Evolutionary conservation across 1,140 invertebrate genomes (phyloP).

Genomic region (Zaprionus ornatus): DNA sequence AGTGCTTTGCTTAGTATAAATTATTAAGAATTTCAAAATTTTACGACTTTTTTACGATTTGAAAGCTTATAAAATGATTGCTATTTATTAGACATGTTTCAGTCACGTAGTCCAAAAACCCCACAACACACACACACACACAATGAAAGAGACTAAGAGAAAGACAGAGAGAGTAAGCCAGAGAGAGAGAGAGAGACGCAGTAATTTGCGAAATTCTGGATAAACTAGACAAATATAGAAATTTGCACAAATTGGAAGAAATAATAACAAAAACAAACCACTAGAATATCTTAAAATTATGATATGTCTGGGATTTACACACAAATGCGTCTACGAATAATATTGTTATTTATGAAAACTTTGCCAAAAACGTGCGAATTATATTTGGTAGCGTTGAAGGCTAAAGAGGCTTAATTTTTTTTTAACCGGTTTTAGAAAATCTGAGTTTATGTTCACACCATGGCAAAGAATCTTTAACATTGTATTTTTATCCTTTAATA

Average conservation of each 20-base stretch:
- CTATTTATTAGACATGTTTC: constrained; percentile 50
- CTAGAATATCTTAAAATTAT: not conserved
- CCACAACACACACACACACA: constrained; percentile 28
- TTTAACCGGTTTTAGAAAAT: constrained; percentile 24
- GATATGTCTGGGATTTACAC: not conserved
- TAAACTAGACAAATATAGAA: constrained; percentile 31
- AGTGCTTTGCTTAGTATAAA: constrained; percentile 8
- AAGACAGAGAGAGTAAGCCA: not conserved
- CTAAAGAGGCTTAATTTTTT: not conserved
- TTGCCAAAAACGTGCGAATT: not conserved
- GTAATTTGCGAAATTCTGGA: constrained; percentile 37
- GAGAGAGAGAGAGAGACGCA: constrained; percentile 11
- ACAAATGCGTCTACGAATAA: not conserved
- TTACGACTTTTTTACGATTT: constrained; percentile 69
- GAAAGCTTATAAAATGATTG: constrained; percentile 54
- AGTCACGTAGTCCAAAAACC: constrained; percentile 74
- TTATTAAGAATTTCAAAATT: constrained; percentile 36
- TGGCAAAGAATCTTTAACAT: not conserved
- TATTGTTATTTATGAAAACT: not conserved
- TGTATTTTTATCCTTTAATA: not conserved
- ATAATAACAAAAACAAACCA: constrained; percentile 10
- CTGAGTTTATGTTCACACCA: not conserved
- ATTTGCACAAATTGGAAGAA: constrained; percentile 12
- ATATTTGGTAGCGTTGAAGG: not conserved
- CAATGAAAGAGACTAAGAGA: constrained; percentile 11